phyloP scores from a whole-genome alignment of 2,888 invertebrate genomes.

The Ectemnius continuus region DNA sequence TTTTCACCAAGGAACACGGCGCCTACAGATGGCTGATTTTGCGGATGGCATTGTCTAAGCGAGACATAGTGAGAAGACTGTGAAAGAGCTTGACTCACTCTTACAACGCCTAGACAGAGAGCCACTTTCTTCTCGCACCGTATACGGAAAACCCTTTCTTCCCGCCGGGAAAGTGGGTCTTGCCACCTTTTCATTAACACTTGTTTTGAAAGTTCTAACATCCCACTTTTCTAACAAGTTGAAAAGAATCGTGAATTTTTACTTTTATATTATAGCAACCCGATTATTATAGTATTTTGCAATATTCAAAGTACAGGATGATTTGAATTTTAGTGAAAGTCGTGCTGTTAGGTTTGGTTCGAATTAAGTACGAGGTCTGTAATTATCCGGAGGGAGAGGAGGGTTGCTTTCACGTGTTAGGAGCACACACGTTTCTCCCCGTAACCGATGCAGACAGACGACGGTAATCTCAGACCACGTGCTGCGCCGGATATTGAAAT shows the following conservation, averaged over 20 bases:
- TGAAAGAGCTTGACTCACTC: not conserved
- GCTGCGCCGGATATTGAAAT: constrained; percentile 33
- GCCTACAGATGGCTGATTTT: not conserved
- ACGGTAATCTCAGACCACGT: constrained; percentile 10
- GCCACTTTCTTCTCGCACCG: constrained; percentile 40
- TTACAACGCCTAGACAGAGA: not conserved
- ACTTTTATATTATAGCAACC: too few species aligned
- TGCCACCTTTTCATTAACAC: not conserved
- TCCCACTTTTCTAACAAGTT: too few species aligned
- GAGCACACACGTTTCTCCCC: too few species aligned
- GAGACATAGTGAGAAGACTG: not conserved
- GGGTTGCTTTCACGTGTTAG: not conserved
- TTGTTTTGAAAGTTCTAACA: not conserved
- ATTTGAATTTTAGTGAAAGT: too few species aligned
- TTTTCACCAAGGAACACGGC: constrained; percentile 36
- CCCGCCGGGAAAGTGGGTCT: not conserved
- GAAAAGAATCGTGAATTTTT: too few species aligned
- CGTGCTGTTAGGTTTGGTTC: too few species aligned
- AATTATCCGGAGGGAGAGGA: not conserved
- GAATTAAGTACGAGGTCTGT: too few species aligned
- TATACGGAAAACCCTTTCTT: constrained; percentile 37
- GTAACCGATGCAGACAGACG: too few species aligned
- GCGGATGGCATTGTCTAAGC: not conserved
- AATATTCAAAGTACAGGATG: too few species aligned
- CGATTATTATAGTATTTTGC: too few species aligned